Percentiles rank a stretch among this genome's conserved stretches.
Conservation (phyloP, 1,140 invertebrate genomes). For the Pseudachorutes palmiensis region DNA sequence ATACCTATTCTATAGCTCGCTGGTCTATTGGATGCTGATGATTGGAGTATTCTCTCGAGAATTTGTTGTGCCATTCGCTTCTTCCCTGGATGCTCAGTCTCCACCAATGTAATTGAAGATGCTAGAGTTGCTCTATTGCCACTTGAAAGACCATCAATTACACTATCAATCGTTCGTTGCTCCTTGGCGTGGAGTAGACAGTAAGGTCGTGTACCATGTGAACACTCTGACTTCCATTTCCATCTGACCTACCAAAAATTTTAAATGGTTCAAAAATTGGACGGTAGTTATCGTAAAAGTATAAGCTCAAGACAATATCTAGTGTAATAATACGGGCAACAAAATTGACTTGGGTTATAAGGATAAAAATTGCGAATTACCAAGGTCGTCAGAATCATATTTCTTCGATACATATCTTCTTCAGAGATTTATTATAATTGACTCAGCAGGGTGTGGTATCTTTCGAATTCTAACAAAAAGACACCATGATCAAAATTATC, state of each 20-base stretch:
- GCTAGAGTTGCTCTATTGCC: slow-evolving; percentile 45
- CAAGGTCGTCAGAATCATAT: too few species aligned
- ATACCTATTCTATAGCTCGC: slow-evolving; percentile 34
- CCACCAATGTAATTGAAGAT: slow-evolving; percentile 50
- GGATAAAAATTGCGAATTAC: too few species aligned
- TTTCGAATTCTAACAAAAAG: too few species aligned
- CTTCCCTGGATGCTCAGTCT: slow-evolving; percentile 47
- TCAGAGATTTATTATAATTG: too few species aligned
- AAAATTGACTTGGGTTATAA: too few species aligned
- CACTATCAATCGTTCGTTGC: neutral
- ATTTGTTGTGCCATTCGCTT: slow-evolving; percentile 45
- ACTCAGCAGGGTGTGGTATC: too few species aligned
- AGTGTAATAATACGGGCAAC: too few species aligned
- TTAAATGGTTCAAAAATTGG: neutral
- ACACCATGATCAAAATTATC: too few species aligned
- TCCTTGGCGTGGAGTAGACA: neutral
- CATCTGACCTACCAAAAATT: neutral
- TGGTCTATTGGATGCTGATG: slow-evolving; percentile 39
- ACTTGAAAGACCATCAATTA: neutral
- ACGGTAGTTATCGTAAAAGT: too few species aligned
- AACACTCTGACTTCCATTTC: neutral
- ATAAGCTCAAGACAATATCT: too few species aligned
- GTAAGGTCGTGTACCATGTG: neutral
- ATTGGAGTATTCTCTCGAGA: slow-evolving; percentile 44
- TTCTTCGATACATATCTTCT: too few species aligned